A percentile compares a stretch with the other conserved stretches of the same genome.
Conservation (phyloP, 2,888 invertebrate genomes). For the Drosophila hamatofila region DNA sequence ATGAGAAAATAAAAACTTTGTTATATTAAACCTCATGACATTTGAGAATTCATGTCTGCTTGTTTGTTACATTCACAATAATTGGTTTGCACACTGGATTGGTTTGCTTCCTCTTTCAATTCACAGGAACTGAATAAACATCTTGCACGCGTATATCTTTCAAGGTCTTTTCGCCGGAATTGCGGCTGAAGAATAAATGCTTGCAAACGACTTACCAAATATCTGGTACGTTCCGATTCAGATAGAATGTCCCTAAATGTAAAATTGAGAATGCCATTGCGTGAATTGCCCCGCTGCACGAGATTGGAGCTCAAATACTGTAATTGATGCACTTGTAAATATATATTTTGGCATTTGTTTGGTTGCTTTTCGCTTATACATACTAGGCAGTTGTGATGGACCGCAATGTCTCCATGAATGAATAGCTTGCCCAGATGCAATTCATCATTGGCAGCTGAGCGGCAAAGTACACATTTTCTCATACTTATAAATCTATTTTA, state of each 20-base stretch:
- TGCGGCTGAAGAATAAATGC: neutral
- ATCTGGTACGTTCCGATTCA: constrained; percentile 88
- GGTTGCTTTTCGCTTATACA: constrained; percentile 65
- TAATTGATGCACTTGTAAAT: constrained; percentile 1
- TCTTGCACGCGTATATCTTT: neutral
- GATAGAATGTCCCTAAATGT: constrained; percentile 88
- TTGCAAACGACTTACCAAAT: constrained; percentile 87
- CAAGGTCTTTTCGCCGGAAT: neutral
- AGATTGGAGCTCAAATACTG: constrained; percentile 90
- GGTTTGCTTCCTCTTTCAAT: neutral
- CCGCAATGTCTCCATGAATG: constrained; percentile 86
- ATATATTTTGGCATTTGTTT: too few relatives aligned
- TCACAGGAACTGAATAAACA: neutral
- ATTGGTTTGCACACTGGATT: too few relatives aligned
- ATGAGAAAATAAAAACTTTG: too few relatives aligned
- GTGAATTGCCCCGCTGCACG: constrained; percentile 89
- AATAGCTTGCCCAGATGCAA: constrained; percentile 22
- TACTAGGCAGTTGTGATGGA: constrained; percentile 92
- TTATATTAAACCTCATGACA: too few relatives aligned
- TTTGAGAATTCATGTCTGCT: too few relatives aligned
- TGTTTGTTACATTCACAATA: too few relatives aligned
- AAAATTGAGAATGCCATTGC: constrained; percentile 91
- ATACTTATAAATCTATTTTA: constrained; percentile 7
- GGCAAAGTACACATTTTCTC: constrained; percentile 50
- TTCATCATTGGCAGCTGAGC: constrained; percentile 3